Conservation (phyloP, 2,113 vertebrate genomes). For the Triplophysa dalaica region DNA sequence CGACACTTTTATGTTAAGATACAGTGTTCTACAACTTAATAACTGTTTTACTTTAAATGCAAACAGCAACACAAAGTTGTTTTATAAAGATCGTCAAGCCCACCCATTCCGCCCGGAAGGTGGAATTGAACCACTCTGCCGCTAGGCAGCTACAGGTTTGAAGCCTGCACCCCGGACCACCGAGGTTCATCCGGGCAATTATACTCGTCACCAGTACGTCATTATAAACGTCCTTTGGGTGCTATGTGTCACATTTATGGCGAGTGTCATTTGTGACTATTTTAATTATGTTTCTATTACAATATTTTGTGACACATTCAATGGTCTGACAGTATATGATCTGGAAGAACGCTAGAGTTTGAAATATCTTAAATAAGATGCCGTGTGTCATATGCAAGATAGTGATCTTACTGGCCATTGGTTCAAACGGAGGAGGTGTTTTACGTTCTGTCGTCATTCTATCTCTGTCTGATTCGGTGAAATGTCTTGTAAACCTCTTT, state of each 20-base stretch:
- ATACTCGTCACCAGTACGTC: rapidly evolving
- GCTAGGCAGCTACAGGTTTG: conserved; percentile 99
- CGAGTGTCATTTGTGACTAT: background rate
- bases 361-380: background rate
- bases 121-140: conserved; percentile 99
- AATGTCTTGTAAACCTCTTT: background rate
- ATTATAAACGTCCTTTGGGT: background rate
- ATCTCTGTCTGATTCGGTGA: background rate
- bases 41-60: too few relatives aligned
- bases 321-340: background rate
- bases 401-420: background rate
- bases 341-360: background rate
- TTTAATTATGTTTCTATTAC: background rate
- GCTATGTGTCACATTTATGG: conserved; percentile 4
- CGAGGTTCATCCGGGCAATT: conserved; percentile 82
- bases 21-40: too few relatives aligned
- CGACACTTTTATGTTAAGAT: rapidly evolving
- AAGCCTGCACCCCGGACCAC: conserved; percentile 99
- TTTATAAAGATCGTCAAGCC: too few relatives aligned
- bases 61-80: too few relatives aligned
- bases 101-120: conserved; percentile 84
- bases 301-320: background rate
- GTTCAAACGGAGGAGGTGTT: background rate
- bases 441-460: too few relatives aligned
- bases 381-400: conserved; percentile 13